Conservation (phyloP, 2,113 vertebrate species). For the Herpetotheres cachinnans region DNA sequence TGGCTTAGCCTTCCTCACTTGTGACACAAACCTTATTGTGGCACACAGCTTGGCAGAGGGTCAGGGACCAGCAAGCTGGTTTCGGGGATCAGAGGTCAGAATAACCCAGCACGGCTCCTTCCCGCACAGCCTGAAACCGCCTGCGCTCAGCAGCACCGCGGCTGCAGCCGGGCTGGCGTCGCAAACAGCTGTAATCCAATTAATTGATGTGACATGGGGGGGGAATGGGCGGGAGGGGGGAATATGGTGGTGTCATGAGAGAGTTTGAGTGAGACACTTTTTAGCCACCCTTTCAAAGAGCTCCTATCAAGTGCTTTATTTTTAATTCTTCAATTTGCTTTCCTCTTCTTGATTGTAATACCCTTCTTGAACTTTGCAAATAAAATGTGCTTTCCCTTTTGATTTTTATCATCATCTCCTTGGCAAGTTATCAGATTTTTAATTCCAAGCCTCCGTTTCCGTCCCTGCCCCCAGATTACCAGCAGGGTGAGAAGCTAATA, state of each 20-base stretch:
- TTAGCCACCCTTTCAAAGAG: neutral
- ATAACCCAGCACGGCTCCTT: neutral
- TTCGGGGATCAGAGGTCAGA: neutral
- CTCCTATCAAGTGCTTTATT: constrained; percentile 52
- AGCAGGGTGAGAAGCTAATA: constrained; percentile 12
- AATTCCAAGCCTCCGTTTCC: neutral
- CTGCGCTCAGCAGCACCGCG: neutral
- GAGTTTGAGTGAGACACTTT: neutral
- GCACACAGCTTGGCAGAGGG: rapidly evolving
- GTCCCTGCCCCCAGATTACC: neutral
- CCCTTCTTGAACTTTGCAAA: constrained; percentile 62
- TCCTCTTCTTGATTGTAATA: constrained; percentile 63
- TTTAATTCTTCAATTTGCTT: constrained; percentile 60
- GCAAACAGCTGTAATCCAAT: neutral
- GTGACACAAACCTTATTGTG: neutral
- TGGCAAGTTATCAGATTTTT: constrained; percentile 55
- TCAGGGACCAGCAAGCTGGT: neutral
- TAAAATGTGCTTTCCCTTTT: constrained; percentile 57
- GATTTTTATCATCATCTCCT: constrained; percentile 55
- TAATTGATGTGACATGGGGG: neutral
- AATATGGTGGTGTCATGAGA: neutral
- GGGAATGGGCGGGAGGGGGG: too few species aligned
- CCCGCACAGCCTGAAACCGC: neutral
- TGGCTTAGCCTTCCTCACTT: neutral
- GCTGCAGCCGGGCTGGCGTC: rapidly evolving